Evolutionary conservation across 2,797 vertebrate species (phyloP).

Genomic region (Sorex maritimensis): DNA sequence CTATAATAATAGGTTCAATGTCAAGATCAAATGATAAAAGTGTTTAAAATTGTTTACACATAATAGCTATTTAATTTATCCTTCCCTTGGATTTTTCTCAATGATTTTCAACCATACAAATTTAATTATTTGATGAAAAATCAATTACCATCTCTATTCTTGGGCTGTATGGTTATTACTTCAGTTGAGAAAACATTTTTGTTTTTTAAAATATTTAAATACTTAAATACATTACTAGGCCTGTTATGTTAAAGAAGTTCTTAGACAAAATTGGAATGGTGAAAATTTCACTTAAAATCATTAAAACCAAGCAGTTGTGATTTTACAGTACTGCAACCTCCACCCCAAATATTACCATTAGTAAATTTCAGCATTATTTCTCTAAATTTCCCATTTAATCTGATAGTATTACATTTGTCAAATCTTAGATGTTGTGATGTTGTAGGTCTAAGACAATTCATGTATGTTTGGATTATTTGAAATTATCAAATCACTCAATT

Average conservation of each 20-base stretch:
- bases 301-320: neutral
- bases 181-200: conserved; percentile 57
- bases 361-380: conserved; percentile 37
- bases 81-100: conserved; percentile 30
- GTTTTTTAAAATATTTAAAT: neutral
- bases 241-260: conserved; percentile 35
- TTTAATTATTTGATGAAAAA: conserved; percentile 64
- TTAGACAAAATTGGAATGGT: neutral
- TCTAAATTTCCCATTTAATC: conserved; percentile 16
- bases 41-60: conserved; percentile 65
- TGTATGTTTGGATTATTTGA: conserved; percentile 55
- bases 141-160: conserved; percentile 41
- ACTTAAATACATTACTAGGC: neutral
- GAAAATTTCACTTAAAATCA: conserved; percentile 4
- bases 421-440: neutral
- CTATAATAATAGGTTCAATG: conserved; percentile 54
- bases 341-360: neutral
- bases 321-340: neutral
- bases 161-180: neutral
- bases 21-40: conserved; percentile 72
- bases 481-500: conserved; percentile 56
- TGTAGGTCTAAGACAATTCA: neutral
- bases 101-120: conserved; percentile 55
- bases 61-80: conserved; percentile 61
- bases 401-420: neutral